Base-by-base conservation (phyloP, 2,797 vertebrate genomes). In the Galagoides demidoff region DNA sequence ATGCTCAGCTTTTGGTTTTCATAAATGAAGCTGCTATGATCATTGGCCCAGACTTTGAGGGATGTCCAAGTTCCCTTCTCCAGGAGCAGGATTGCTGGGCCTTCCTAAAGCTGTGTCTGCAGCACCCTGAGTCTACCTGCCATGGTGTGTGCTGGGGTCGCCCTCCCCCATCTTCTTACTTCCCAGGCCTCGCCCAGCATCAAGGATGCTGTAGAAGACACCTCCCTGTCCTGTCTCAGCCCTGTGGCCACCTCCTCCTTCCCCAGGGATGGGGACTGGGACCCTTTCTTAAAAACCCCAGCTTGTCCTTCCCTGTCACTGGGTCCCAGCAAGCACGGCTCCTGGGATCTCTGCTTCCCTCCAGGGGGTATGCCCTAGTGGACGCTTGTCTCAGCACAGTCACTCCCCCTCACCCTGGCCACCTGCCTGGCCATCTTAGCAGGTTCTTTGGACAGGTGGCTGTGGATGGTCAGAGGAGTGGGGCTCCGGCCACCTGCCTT, bases 401-500 rank as follows among this genome's bases (percentile, higher is more conserved):
- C 13, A 2, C 29, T 12, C 11, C 31, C 20, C 27, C 68, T 22
- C 22, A 37, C 13, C 13, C 68, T 31, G 52, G 14, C 52, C 57
- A 31, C 5, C 55, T 22, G 27, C 29, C 68, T 4, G 2, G 52
- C 52, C 39, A 37, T 37, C 37, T 1, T 43, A 8, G 9, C 7
- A 22, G 39, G 68, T 22, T 20, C 5, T 34, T 57, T 74, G 70
- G 22, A 27, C 12, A 43, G 29, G 13, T 0, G 0, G 5, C 55
- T 4, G 2, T 6, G 52, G 7, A 27, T 0, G 7, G 34, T 34
- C 4, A 3, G 37, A 34, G 66, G 19, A n/a, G 22, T 0, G 2
- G 43, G 20, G 7, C 63, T n/a, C 31, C 0, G 1, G 31, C 82
- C 22, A 17, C 23, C 37, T 23, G 68, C 7, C 25, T 59, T 31